A percentile compares a stretch with the other conserved stretches of the same genome.
phyloP scores from a whole-genome alignment of 2,888 invertebrate species.

The Furcula furcula region DNA sequence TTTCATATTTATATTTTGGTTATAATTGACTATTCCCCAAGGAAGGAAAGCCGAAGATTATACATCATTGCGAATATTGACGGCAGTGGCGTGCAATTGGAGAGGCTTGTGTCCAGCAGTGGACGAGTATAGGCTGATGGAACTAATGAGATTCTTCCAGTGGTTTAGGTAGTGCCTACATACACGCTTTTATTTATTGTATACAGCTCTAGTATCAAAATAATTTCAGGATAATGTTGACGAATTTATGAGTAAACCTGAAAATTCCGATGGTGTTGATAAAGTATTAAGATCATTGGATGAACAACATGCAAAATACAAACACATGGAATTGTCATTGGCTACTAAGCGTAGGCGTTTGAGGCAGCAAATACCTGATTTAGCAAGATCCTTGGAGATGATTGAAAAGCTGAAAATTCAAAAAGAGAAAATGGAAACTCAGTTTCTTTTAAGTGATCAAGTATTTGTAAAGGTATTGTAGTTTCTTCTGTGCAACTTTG shows the following conservation, averaged over 20 bases:
- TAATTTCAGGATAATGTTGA: constrained; percentile 94
- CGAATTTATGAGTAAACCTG: constrained; percentile 92
- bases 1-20: neutral
- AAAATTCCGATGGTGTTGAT: constrained; percentile 91
- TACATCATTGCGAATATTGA: neutral
- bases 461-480: constrained; percentile 85
- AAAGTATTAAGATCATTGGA: constrained; percentile 93
- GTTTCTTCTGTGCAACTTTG: no score
- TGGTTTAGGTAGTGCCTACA: neutral
- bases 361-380: constrained; percentile 96
- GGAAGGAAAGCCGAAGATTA: neutral
- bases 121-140: no score
- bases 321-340: constrained; percentile 97
- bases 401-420: constrained; percentile 93
- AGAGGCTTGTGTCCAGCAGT: no score
- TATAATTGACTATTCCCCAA: neutral
- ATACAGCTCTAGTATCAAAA: neutral
- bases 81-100: neutral
- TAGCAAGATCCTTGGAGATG: constrained; percentile 95
- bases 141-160: no score
- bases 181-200: neutral
- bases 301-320: constrained; percentile 97
- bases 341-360: constrained; percentile 92
- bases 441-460: constrained; percentile 96
- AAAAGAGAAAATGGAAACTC: constrained; percentile 90